A percentile compares a stretch with the other conserved stretches of the same genome.
phyloP scores from a whole-genome alignment of 2,113 vertebrate genomes.

The Xenopus borealis region DNA sequence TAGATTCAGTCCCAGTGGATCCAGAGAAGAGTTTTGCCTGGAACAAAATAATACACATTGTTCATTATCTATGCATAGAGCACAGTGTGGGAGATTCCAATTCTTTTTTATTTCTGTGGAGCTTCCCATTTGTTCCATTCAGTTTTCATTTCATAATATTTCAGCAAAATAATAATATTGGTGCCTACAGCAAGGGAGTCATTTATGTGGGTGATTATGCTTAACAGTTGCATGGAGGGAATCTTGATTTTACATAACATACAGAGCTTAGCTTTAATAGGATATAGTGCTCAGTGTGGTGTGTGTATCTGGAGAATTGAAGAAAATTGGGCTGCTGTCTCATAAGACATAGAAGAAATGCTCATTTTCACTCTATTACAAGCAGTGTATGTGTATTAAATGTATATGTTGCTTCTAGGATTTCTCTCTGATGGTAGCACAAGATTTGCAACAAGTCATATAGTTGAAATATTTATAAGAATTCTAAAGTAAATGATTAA shows the following conservation, averaged over 20 bases:
- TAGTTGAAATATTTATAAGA: too few relatives aligned
- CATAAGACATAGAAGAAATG: not conserved
- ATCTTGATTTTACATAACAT: not conserved
- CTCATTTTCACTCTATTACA: slow-evolving; percentile 9
- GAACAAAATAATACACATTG: slow-evolving; percentile 1
- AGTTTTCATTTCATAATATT: not conserved
- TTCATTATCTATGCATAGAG: slow-evolving; percentile 22
- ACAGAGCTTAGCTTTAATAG: not conserved
- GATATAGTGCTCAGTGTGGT: not conserved
- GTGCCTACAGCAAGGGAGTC: slow-evolving; percentile 1
- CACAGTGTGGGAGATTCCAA: not conserved
- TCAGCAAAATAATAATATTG: slow-evolving; percentile 3
- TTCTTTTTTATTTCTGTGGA: not conserved
- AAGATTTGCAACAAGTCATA: too few relatives aligned
- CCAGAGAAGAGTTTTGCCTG: not conserved
- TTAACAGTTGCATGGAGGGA: not conserved
- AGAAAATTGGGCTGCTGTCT: not conserved
- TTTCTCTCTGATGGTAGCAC: not conserved
- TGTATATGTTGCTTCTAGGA: not conserved
- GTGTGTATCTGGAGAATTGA: not conserved
- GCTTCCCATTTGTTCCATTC: slow-evolving; percentile 15
- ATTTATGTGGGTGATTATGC: slow-evolving; percentile 9
- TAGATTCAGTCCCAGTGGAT: not conserved
- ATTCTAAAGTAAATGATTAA: too few relatives aligned
- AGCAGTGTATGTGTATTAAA: not conserved